Conservation (phyloP, 2,888 invertebrate species). For the Gnatocerus cornutus region DNA sequence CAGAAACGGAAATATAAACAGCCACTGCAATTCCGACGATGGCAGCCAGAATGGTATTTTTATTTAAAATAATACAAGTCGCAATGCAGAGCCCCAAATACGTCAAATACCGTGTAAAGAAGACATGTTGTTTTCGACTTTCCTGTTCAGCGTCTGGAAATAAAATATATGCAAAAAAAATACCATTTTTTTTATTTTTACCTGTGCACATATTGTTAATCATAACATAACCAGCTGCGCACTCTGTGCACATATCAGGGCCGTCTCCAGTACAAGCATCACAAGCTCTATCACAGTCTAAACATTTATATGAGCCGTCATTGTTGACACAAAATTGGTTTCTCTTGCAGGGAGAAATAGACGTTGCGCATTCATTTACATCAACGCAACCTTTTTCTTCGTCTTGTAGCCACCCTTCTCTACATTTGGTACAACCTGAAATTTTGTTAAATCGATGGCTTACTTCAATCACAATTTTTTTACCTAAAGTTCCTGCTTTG, state of each 20-base stretch:
- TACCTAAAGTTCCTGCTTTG: slow-evolving; percentile 80
- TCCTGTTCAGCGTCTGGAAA: slow-evolving; percentile 71
- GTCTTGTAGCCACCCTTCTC: slow-evolving; percentile 83
- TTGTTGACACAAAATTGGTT: slow-evolving; percentile 92
- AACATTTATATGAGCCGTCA: slow-evolving; percentile 87
- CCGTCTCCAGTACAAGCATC: slow-evolving; percentile 90
- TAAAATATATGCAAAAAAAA: slow-evolving; percentile 7
- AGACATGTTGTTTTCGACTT: slow-evolving; percentile 75
- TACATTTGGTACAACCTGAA: slow-evolving; percentile 77
- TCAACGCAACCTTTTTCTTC: slow-evolving; percentile 87
- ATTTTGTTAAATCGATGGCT: neutral
- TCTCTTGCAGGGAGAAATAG: slow-evolving; percentile 73
- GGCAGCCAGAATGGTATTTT: slow-evolving; percentile 83
- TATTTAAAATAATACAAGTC: slow-evolving; percentile 89
- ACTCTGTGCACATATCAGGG: slow-evolving; percentile 90
- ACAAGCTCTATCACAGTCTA: slow-evolving; percentile 90
- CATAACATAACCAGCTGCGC: slow-evolving; percentile 82
- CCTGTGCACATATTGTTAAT: slow-evolving; percentile 86
- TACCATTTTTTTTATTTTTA: slow-evolving; percentile 68
- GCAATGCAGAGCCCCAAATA: slow-evolving; percentile 90
- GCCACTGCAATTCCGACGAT: slow-evolving; percentile 86
- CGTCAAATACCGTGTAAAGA: slow-evolving; percentile 83
- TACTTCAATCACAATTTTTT: neutral
- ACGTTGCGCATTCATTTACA: slow-evolving; percentile 85
- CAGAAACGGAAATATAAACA: slow-evolving; percentile 88